Evolutionary conservation across 2,113 vertebrate genomes (phyloP).

Genomic region (Amazona guildingii): DNA sequence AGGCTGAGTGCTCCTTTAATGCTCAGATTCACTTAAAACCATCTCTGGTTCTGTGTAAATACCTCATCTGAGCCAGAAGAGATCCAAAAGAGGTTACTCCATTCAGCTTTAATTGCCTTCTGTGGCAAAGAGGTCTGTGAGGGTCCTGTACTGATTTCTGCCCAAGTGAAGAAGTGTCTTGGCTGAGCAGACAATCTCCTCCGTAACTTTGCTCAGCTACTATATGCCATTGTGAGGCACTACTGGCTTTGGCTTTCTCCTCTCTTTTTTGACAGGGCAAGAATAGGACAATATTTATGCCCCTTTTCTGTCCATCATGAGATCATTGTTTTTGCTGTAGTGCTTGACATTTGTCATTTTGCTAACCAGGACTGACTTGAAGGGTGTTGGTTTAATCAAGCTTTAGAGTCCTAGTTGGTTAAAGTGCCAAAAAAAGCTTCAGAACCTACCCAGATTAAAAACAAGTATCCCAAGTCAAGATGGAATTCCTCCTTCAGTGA

Average conservation of each 20-base stretch:
- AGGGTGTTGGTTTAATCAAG: not conserved
- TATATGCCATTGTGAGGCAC: fast-evolving
- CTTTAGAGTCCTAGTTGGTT: not conserved
- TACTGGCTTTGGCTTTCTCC: not conserved
- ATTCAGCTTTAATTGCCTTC: not conserved
- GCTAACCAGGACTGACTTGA: not conserved
- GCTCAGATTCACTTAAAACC: not conserved
- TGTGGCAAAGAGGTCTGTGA: not conserved
- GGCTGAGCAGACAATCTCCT: not conserved
- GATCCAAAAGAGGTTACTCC: not conserved
- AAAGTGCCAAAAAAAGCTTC: not conserved
- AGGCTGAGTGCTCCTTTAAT: not conserved
- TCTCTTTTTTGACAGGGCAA: not conserved
- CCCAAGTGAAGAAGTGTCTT: not conserved
- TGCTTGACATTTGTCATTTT: not conserved
- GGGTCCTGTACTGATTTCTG: not conserved
- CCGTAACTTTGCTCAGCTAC: not conserved
- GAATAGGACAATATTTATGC: not conserved
- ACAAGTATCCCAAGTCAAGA: not conserved
- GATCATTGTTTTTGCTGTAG: not conserved
- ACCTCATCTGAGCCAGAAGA: not conserved
- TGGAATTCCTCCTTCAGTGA: slow-evolving; percentile 16
- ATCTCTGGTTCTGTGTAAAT: not conserved
- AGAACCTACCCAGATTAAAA: not conserved
- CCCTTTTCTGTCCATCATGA: not conserved